Evolutionary conservation across 2,888 invertebrate species (phyloP).

Genomic region (Drosophila atripex): DNA sequence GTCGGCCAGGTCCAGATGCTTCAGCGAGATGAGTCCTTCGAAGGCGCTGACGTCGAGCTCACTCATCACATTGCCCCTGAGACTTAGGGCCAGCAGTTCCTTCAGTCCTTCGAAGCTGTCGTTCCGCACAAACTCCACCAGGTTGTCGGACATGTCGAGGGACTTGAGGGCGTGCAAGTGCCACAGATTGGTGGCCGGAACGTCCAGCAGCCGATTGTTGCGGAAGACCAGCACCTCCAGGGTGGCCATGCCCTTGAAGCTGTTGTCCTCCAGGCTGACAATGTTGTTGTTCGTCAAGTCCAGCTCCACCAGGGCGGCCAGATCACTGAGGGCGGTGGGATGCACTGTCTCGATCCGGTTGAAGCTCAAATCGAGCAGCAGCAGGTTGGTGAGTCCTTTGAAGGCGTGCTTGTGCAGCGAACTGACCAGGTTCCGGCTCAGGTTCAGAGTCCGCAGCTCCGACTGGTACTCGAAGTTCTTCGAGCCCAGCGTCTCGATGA

Average conservation of each 20-base stretch:
- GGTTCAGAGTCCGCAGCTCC: constrained; percentile 89
- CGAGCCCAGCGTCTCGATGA: constrained; percentile 91
- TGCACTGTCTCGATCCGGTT: constrained; percentile 91
- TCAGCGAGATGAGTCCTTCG: constrained; percentile 89
- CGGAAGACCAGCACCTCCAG: constrained; percentile 90
- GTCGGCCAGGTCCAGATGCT: constrained; percentile 90
- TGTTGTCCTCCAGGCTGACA: constrained; percentile 88
- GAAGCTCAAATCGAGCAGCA: constrained; percentile 89
- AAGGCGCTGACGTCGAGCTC: constrained; percentile 89
- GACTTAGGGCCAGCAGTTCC: constrained; percentile 88
- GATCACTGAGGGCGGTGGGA: constrained; percentile 90
- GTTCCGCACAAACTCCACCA: constrained; percentile 89
- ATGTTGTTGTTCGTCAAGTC: constrained; percentile 91
- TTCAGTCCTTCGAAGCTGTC: constrained; percentile 90
- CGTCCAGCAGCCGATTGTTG: constrained; percentile 91
- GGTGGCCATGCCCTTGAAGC: constrained; percentile 88
- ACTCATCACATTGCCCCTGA: constrained; percentile 91
- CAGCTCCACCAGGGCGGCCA: constrained; percentile 89
- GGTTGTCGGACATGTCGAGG: constrained; percentile 91
- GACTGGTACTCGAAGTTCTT: constrained; percentile 92
- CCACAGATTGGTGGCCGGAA: constrained; percentile 89
- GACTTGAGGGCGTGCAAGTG: constrained; percentile 88
- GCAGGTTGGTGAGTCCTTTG: constrained; percentile 88
- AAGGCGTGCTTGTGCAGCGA: constrained; percentile 90
- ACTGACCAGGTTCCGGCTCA: constrained; percentile 90